Conservation (phyloP, 2,113 vertebrate genomes). For the Orycteropus afer region DNA sequence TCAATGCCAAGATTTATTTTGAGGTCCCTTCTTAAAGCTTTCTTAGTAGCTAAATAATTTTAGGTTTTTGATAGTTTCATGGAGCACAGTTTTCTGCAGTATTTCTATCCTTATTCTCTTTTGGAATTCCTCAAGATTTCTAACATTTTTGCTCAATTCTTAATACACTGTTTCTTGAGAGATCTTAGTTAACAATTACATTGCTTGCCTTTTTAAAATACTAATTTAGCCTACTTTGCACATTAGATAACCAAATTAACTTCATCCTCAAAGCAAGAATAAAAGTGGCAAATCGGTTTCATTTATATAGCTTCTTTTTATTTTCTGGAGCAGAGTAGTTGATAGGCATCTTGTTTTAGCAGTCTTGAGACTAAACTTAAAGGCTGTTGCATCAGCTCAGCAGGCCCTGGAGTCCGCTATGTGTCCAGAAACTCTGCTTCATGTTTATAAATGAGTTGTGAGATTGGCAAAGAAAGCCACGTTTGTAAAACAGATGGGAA, state of each 20-base stretch:
- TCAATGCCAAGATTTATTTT: slow-evolving; percentile 6
- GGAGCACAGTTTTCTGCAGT: slow-evolving; percentile 13
- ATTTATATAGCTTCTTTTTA: background rate
- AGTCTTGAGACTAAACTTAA: background rate
- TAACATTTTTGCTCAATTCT: slow-evolving; percentile 40
- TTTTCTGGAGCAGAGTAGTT: slow-evolving; percentile 17
- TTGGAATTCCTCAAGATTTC: slow-evolving; percentile 18
- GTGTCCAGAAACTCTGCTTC: background rate
- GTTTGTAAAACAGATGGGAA: background rate
- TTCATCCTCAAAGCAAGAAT: background rate
- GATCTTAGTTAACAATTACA: background rate
- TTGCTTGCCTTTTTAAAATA: slow-evolving; percentile 25
- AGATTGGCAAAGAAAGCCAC: slow-evolving; percentile 25
- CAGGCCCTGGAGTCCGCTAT: background rate
- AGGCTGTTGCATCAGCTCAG: background rate
- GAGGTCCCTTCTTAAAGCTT: slow-evolving; percentile 35
- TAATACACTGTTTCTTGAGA: background rate
- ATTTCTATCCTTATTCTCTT: background rate
- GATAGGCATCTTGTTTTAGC: background rate
- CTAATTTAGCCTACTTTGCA: background rate
- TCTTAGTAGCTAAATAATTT: slow-evolving; percentile 28
- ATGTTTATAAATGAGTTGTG: slow-evolving; percentile 13
- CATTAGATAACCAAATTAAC: slow-evolving; percentile 28
- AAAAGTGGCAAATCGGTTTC: background rate
- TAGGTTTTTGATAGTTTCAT: background rate